Evolutionary conservation across 2,113 vertebrate species (phyloP).

Genomic region (Apteryx owenii): DNA sequence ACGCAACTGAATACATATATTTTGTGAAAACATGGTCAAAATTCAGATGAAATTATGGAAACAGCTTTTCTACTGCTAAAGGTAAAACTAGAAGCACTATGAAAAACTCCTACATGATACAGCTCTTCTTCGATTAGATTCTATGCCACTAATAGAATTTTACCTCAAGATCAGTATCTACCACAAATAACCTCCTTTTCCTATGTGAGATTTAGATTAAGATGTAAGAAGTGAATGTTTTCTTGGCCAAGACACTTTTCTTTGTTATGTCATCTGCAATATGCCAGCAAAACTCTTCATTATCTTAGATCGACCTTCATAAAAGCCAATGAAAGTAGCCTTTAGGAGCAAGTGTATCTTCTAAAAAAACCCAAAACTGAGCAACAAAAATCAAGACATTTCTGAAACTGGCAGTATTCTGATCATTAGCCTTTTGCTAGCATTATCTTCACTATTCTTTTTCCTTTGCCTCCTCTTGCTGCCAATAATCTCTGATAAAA

Average conservation of each 20-base stretch:
- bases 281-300: not conserved
- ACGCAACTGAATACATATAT: not conserved
- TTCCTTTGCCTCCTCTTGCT: not conserved
- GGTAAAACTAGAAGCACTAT: not conserved
- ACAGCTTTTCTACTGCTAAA: not conserved
- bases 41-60: not conserved
- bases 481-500: not conserved
- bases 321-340: not conserved
- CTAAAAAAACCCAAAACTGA: not conserved
- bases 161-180: not conserved
- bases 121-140: not conserved
- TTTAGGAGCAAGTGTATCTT: not conserved
- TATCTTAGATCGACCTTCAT: not conserved
- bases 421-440: not conserved
- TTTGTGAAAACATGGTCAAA: not conserved
- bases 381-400: not conserved
- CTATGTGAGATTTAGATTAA: not conserved
- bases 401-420: not conserved
- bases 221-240: not conserved
- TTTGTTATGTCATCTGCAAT: not conserved
- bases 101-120: not conserved
- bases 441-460: not conserved
- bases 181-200: not conserved
- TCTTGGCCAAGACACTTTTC: not conserved
- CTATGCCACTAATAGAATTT: not conserved